Base-by-base conservation (phyloP, 2,888 invertebrate species). In the Holacanthella duospinosa region DNA sequence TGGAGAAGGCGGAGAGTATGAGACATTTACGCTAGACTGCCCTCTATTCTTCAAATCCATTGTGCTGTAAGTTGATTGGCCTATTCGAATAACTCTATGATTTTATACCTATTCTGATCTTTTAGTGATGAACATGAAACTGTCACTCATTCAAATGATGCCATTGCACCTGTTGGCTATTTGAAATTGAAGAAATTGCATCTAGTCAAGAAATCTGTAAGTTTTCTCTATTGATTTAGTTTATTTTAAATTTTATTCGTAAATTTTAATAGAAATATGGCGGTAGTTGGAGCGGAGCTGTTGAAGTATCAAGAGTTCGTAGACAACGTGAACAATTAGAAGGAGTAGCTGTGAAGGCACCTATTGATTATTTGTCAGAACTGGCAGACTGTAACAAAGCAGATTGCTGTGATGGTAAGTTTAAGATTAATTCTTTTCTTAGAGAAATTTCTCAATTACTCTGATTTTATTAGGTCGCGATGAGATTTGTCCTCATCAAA, bases 1-100 rank as follows among this genome's bases (percentile, higher is more conserved):
- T 79, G 99, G 99, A 25, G 99, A 99, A 80, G 99, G 99, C 56
- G 99, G 99, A 60, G 99, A 99, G 79, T 99, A 95, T 77, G 99
- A 99, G 80, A 93, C 96, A 29, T 90, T 99, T 77, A 95, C 95
- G 6, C 80, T 96, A 66, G 95, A 99, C 81, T 97, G 97, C 79
- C 96, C 97, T 4, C 81, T 99, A 66, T 97, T 95, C 80, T 87
- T 85, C 76, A 91, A 91, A 78, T 84, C 85, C 76, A 86, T 96
- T 78, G 84, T 89, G 72, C 84, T 95, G 93, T 93, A 81, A 87
- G 90, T 86, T 75, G 74, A 54, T 61, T 61, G 9, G 9, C 16
- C 43, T 21, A 16, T 36, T n/a, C n/a, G n/a, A n/a, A n/a, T n/a
- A n/a, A n/a, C n/a, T n/a, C n/a, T n/a, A n/a, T n/a, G n/a, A n/a